Evolutionary conservation across 2,113 vertebrate genomes (phyloP).

Genomic region (Hippocampus guttulatus): DNA sequence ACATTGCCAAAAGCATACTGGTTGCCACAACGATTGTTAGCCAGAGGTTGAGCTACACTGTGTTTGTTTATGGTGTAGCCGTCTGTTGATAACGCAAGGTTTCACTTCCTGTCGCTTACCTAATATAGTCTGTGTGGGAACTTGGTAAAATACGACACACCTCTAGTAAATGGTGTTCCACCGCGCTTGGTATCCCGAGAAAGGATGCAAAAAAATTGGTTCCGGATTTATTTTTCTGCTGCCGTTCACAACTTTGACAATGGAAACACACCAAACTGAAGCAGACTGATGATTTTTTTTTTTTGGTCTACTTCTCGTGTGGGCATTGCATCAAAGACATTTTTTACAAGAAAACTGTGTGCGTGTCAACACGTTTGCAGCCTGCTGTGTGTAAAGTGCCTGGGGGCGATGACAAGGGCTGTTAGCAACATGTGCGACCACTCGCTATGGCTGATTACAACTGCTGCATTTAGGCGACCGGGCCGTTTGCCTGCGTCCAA

Average conservation of each 20-base stretch:
- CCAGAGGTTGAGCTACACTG: background rate
- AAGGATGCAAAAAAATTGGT: background rate
- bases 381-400: conserved; percentile 16
- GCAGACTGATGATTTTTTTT: background rate
- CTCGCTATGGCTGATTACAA: conserved; percentile 50
- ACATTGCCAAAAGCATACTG: no score
- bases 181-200: background rate
- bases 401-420: conserved; percentile 31
- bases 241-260: background rate
- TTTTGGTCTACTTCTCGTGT: background rate
- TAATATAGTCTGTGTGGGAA: background rate
- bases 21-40: no score
- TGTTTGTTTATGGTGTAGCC: background rate
- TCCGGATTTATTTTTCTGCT: background rate
- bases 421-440: conserved; percentile 43
- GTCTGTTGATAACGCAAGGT: background rate
- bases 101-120: background rate
- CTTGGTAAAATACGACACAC: no score
- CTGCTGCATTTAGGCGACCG: conserved; percentile 47
- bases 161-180: background rate
- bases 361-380: conserved; percentile 9
- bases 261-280: background rate
- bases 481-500: conserved; percentile 40
- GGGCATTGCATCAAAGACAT: background rate
- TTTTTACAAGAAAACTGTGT: background rate